phyloP scores from a whole-genome alignment of 2,113 vertebrate genomes.

The Jaculus jaculus region DNA sequence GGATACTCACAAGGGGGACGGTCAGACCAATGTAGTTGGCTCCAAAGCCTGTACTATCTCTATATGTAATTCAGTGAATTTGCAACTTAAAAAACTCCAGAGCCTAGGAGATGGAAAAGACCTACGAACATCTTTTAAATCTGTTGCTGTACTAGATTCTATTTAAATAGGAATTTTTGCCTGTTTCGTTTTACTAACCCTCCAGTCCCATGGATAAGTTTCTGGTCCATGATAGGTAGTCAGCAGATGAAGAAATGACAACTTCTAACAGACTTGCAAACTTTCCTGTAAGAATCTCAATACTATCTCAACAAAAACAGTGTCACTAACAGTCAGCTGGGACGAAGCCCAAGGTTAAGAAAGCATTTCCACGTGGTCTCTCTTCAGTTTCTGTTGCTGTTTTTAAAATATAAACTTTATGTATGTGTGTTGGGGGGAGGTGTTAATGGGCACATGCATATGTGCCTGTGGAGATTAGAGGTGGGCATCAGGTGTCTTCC shows the following conservation, averaged over 20 bases:
- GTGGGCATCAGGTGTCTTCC: no score
- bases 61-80: constrained; percentile 29
- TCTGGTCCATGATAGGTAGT: neutral
- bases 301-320: neutral
- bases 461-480: no score
- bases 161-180: neutral
- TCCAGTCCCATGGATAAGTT: neutral
- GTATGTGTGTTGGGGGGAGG: no score
- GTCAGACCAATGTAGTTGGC: neutral
- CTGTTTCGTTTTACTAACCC: neutral
- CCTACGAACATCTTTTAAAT: neutral
- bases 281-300: neutral
- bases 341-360: neutral
- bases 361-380: neutral
- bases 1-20: neutral
- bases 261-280: neutral
- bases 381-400: neutral
- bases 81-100: neutral
- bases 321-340: no score
- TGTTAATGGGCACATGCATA: no score
- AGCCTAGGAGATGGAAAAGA: neutral
- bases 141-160: neutral
- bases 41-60: neutral
- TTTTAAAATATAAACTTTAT: neutral
- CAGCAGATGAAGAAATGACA: neutral